Evolutionary conservation across 2,888 invertebrate genomes (phyloP), one percentile per base, ranked within the genome.

Genomic region (Agrotis clavis): DNA sequence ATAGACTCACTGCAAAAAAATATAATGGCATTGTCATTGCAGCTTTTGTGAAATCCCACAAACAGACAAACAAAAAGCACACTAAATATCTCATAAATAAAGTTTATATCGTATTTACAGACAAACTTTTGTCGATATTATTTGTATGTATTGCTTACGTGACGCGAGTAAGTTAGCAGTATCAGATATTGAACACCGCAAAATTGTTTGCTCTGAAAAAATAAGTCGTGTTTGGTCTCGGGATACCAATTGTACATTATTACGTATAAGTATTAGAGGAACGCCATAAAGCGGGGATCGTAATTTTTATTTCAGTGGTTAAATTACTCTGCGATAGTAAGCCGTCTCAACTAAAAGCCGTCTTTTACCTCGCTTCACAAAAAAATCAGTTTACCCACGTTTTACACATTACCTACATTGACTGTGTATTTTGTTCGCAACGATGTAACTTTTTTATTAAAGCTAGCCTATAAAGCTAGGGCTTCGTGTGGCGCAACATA

Each of bases 61-160:
- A 67, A 70, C 74, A 63, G 54, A 56, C 35, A 67, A 69, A 69
- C 56, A 69, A 80, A 81, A 75, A 77, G 47, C 71, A 67, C 67
- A 66, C 73, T 71, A 77, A 74, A 81, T 78, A 77, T 81, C 67
- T 68, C 71, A 75, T 79, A 85, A 83, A 85, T 81, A 78, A 72
- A 79, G 71, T 81, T 83, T 78, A 77, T 83, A 71, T 79, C 68
- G 76, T 85, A 83, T 82, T 76, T 80, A 86, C 77, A 74, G 73
- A 80, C 77, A 77, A 85, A 86, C 81, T 84, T 79, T 80, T 75
- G 70, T 76, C 71, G 79, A 81, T 86, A 85, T 76, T 83, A 83
- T 85, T 86, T 82, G 87, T 86, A 81, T 83, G 82, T 85, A 85
- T 87, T 85, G 85, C 78, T 86, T 85, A 87, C 88, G 87, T 87